Conservation (phyloP, 2,888 invertebrate species). For the Drosophila nr. medialis region DNA sequence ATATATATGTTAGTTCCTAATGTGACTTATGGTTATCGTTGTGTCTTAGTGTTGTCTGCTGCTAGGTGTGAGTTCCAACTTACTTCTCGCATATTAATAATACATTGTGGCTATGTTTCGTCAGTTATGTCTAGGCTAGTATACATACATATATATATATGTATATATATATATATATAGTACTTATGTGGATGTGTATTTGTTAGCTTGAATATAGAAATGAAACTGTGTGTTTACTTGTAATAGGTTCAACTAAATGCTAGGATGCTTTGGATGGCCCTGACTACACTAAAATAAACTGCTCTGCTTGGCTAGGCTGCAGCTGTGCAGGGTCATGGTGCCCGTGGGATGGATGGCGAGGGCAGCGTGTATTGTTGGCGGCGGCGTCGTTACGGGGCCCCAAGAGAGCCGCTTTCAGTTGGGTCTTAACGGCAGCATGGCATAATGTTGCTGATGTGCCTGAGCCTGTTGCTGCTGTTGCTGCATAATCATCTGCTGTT, state of each 20-base stretch:
- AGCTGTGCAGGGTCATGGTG: constrained; percentile 76
- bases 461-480: constrained; percentile 68
- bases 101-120: constrained; percentile 65
- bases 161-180: constrained; percentile 4
- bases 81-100: constrained; percentile 49
- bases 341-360: constrained; percentile 67
- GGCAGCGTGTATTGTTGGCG: constrained; percentile 63
- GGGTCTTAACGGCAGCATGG: constrained; percentile 82
- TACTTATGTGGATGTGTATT: not conserved
- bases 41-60: constrained; percentile 40
- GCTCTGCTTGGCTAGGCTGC: constrained; percentile 76
- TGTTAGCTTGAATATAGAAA: constrained; percentile 24
- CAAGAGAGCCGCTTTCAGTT: constrained; percentile 82
- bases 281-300: constrained; percentile 60
- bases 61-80: constrained; percentile 75
- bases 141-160: not conserved
- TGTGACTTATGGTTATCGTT: constrained; percentile 30
- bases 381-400: constrained; percentile 75
- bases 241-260: constrained; percentile 45
- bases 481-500: constrained; percentile 58
- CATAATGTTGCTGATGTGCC: constrained; percentile 81
- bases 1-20: constrained; percentile 1
- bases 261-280: constrained; percentile 73
- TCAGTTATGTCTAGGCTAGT: constrained; percentile 16
- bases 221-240: constrained; percentile 13